Percentiles rank a stretch among this genome's conserved stretches.
Conservation (phyloP, 2,888 invertebrate genomes). For the Scelioninae gen. 1 region DNA sequence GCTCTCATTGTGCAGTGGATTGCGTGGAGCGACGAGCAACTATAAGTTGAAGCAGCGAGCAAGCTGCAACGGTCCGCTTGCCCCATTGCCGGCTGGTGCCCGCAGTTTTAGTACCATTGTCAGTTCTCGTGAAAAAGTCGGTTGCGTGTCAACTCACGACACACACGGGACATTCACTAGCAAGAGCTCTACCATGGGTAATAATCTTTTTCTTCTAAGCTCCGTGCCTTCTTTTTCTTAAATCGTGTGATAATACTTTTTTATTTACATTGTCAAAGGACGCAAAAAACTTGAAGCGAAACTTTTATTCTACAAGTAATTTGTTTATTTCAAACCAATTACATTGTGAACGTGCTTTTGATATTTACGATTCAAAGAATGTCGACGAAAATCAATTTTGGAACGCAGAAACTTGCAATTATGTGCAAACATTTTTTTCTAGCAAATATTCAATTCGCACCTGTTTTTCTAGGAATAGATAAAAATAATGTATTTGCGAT, state of each 20-base stretch:
- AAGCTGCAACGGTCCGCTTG: conserved; percentile 71
- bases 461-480: too few relatives aligned
- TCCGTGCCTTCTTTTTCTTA: conserved; percentile 59
- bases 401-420: not conserved
- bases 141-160: conserved; percentile 76
- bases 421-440: not conserved
- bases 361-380: conserved; percentile 7
- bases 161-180: conserved; percentile 70
- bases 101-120: conserved; percentile 74
- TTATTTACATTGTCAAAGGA: conserved; percentile 42
- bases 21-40: conserved; percentile 69
- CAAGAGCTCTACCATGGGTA: conserved; percentile 72
- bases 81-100: conserved; percentile 76
- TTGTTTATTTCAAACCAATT: conserved; percentile 13
- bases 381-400: conserved; percentile 1
- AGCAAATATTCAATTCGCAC: not conserved
- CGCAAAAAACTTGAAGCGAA: conserved; percentile 18
- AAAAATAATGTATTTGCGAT: too few relatives aligned
- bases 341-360: conserved; percentile 8
- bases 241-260: conserved; percentile 53
- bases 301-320: conserved; percentile 36
- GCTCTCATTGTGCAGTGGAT: conserved; percentile 74
- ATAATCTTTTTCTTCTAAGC: conserved; percentile 75
- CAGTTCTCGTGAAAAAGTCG: conserved; percentile 75
- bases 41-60: conserved; percentile 68